Evolutionary conservation across 2,113 vertebrate genomes (phyloP).

Genomic region (Vireo altiloquus): DNA sequence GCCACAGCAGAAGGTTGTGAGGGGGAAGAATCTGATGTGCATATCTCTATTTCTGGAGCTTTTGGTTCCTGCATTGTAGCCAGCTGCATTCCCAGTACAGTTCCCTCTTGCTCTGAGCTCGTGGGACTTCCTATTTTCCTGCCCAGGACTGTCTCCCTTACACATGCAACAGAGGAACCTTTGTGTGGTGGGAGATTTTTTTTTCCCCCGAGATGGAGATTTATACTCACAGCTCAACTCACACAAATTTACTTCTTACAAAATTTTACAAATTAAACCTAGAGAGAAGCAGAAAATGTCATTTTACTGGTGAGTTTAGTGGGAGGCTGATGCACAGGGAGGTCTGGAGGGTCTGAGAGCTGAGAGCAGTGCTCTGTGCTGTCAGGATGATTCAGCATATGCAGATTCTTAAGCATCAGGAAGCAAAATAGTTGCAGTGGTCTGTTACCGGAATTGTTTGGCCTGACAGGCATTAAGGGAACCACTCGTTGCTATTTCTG

Average conservation of each 20-base stretch:
- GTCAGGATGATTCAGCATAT: background rate
- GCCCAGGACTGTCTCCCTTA: background rate
- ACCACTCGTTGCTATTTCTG: background rate
- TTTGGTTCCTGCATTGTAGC: background rate
- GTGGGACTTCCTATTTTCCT: background rate
- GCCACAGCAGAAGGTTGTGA: background rate
- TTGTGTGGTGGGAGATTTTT: background rate
- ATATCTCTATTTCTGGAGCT: background rate
- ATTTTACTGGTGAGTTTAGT: background rate
- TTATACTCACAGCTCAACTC: background rate
- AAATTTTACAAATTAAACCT: background rate
- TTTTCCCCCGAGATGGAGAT: background rate
- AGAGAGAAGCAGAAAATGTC: background rate
- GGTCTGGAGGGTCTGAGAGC: background rate
- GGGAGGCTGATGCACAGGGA: background rate
- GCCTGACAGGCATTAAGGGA: background rate
- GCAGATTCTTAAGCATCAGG: background rate
- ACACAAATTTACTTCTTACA: background rate
- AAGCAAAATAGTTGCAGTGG: background rate
- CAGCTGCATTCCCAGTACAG: background rate
- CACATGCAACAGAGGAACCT: background rate
- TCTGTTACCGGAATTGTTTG: background rate
- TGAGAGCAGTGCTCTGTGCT: background rate
- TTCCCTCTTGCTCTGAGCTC: background rate
- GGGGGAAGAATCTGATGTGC: background rate